A percentile compares a stretch with the other conserved stretches of the same genome.
Conservation (phyloP, 2,113 vertebrate genomes). For the Thomomys bottae region DNA sequence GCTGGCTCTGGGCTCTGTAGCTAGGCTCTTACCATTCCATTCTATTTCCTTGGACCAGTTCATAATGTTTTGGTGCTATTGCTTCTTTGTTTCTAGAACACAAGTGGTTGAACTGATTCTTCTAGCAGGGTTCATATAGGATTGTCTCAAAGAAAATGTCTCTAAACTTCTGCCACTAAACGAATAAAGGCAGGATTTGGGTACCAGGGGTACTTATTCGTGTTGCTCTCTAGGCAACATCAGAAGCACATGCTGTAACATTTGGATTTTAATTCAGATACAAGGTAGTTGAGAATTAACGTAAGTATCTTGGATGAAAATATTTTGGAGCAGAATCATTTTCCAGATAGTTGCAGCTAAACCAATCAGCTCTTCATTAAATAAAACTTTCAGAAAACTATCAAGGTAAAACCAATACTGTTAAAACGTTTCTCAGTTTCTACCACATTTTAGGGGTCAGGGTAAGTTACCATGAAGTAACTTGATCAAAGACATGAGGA, state of each 20-base stretch:
- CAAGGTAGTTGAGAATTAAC: not conserved
- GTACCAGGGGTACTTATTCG: not conserved
- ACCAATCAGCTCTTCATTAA: not conserved
- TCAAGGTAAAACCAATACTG: not conserved
- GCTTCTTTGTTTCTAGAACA: not conserved
- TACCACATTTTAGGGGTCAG: not conserved
- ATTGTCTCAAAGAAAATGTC: not conserved
- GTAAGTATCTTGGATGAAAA: not conserved
- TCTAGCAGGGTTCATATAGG: not conserved
- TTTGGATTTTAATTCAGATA: conserved; percentile 39
- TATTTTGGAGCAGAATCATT: not conserved
- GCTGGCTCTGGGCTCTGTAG: not conserved
- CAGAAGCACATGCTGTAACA: not conserved
- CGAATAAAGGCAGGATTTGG: not conserved
- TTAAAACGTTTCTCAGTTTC: not conserved
- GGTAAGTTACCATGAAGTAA: not conserved
- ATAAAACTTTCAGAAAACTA: not conserved
- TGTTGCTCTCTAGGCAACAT: not conserved
- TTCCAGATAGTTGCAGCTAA: not conserved
- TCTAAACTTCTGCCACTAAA: not conserved
- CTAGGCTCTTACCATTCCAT: not conserved
- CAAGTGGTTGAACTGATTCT: not conserved
- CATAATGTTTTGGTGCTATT: not conserved
- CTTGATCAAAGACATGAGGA: not conserved
- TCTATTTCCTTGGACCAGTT: not conserved